Percentiles rank a stretch among this genome's conserved stretches.
These are phyloP conservation scores for Sebastes diaconus DNA, from an alignment of 2,797 vertebrate genomes.

Conservation along the genomic window DNA sequence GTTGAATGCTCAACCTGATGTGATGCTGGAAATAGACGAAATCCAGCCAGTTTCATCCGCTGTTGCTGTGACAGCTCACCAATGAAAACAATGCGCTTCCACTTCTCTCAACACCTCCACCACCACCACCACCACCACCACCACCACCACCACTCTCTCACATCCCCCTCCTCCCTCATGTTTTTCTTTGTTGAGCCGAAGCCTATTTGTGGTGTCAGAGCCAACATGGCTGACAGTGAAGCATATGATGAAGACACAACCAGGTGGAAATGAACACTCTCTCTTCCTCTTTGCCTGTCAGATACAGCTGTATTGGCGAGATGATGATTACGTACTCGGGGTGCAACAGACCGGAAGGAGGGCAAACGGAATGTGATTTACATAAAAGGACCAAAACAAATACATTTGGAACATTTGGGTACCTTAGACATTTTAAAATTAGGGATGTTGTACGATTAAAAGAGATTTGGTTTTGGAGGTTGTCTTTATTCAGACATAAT, in stretches of 20 bases:
- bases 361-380: neutral
- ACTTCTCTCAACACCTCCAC: constrained; percentile 4
- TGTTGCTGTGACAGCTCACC: constrained; percentile 47
- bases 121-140: constrained; percentile 5
- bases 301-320: neutral
- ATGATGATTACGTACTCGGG: neutral
- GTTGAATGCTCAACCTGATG: constrained; percentile 11
- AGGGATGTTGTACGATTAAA: neutral
- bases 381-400: neutral
- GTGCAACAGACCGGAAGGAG: neutral
- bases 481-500: neutral
- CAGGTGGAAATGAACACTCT: constrained; percentile 44
- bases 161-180: neutral
- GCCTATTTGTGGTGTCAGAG: constrained; percentile 38
- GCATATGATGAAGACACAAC: constrained; percentile 46
- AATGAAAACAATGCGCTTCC: constrained; percentile 36
- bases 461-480: neutral
- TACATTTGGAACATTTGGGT: neutral
- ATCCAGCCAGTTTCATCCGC: constrained; percentile 16
- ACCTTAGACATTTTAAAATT: neutral
- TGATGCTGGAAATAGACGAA: constrained; percentile 26
- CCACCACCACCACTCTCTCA: neutral
- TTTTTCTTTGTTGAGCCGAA: constrained; percentile 20
- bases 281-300: constrained; percentile 16
- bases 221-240: constrained; percentile 53